These are phyloP conservation scores for Bombus superbus DNA, from an alignment of 1,140 invertebrate genomes.

Conservation along the genomic window DNA sequence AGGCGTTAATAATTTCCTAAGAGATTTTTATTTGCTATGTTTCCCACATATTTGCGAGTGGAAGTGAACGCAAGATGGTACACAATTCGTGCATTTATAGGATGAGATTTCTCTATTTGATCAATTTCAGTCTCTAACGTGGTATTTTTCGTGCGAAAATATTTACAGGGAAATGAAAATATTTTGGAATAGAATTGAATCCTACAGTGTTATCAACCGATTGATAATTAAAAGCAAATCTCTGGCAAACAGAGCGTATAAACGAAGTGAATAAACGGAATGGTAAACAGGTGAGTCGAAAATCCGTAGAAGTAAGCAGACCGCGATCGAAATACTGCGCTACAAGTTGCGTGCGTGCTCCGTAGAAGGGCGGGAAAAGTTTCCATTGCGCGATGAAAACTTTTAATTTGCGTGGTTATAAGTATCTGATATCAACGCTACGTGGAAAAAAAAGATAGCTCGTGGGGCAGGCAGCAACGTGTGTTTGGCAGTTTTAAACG, in stretches of 20 bases:
- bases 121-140: not conserved
- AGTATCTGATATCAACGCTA: conserved; percentile 39
- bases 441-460: conserved; percentile 19
- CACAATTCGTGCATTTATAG: not conserved
- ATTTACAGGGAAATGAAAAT: too few relatives aligned
- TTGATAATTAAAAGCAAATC: not conserved
- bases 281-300: not conserved
- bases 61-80: too few relatives aligned
- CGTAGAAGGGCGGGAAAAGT: conserved; percentile 10
- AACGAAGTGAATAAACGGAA: not conserved
- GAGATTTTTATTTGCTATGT: too few relatives aligned
- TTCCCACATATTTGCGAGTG: too few relatives aligned
- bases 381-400: conserved; percentile 43
- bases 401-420: conserved; percentile 46
- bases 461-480: conserved; percentile 21
- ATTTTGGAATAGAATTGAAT: too few relatives aligned
- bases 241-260: not conserved
- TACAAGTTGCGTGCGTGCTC: not conserved
- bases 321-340: not conserved
- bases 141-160: too few relatives aligned
- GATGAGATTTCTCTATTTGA: conserved; percentile 2
- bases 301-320: not conserved
- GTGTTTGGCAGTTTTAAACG: conserved; percentile 49
- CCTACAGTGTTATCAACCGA: not conserved
- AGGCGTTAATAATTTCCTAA: too few relatives aligned